These are phyloP conservation scores for Parnassius smintheus DNA, from an alignment of 2,888 invertebrate genomes.

Conservation along the genomic window DNA sequence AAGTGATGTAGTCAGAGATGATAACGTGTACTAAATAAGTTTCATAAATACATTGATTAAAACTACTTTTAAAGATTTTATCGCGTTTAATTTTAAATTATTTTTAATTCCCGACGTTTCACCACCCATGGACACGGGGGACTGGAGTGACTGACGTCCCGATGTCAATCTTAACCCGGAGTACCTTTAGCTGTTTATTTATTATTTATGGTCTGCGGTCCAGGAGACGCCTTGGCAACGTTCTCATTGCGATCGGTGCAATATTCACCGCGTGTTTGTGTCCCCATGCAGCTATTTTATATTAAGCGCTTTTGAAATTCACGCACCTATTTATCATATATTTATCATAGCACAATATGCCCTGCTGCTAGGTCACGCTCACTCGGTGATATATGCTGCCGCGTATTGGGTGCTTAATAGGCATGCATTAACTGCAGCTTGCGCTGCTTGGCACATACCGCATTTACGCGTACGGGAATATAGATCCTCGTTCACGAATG, in stretches of 20 bases:
- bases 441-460: slow-evolving; percentile 80
- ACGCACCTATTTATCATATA: too few relatives aligned
- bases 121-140: too few relatives aligned
- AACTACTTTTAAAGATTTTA: too few relatives aligned
- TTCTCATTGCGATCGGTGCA: slow-evolving; percentile 85
- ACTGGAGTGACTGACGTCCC: too few relatives aligned
- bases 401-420: slow-evolving; percentile 90
- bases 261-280: slow-evolving; percentile 90
- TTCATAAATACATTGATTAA: too few relatives aligned
- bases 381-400: slow-evolving; percentile 89
- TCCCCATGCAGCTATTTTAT: slow-evolving; percentile 86
- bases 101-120: too few relatives aligned
- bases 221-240: slow-evolving; percentile 86
- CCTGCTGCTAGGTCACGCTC: slow-evolving; percentile 85
- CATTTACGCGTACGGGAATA: slow-evolving; percentile 82
- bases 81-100: too few relatives aligned
- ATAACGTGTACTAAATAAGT: too few relatives aligned
- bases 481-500: slow-evolving; percentile 88
- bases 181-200: too few relatives aligned
- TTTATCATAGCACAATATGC: slow-evolving; percentile 68
- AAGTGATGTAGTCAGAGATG: too few relatives aligned
- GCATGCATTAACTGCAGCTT: slow-evolving; percentile 83
- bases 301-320: slow-evolving; percentile 80
- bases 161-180: too few relatives aligned
- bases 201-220: slow-evolving; percentile 71